Evolutionary conservation across 1,140 invertebrate genomes (phyloP), one percentile per base, ranked within the genome.

Genomic region (Oryctes rhinoceros): DNA sequence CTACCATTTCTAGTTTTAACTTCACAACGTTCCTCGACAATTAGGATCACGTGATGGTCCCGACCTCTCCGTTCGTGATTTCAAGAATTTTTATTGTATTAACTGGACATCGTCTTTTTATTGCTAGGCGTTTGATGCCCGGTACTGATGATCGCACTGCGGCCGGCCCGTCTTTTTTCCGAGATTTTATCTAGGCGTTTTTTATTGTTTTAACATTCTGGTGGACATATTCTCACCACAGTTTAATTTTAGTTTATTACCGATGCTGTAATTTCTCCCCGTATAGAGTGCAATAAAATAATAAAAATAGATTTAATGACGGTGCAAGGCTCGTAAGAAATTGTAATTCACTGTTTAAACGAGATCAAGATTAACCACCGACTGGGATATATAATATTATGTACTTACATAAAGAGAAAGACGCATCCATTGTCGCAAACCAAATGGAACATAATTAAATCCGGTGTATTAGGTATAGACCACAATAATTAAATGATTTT

Each of bases 301-400:
- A 71, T 71, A 71, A 71, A 71, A 71, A 71, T 71, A 71, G 65
- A 71, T 71, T 71, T 71, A 71, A 71, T 71, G 65, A 71, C 65
- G 65, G 18, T 71, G 65, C 18, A 35, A 44, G 39, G 65, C 65
- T 71, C 65, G 65, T 71, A 71, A 71, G 65, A 15, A 71, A 71
- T 71, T 37, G 65, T 71, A 71, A 71, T 71, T 71, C 65, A 71
- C 65, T 71, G 35, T 20, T 37, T 71, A 71, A 71, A 71, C 18
- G 24, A 71, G 65, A 71, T 71, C 65, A 71, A 71, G 65, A 71
- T 71, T 71, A 71, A 71, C 65, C 65, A 71, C 65, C 65, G 65
- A 71, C 65, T 71, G 65, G 65, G 65, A 24, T 1, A 37, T 44
- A 44, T 44, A 44, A 44, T 44, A 10, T 44, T 44, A 44, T 44